phyloP scores from a whole-genome alignment of 2,113 vertebrate species.

The Rhineura floridana region DNA sequence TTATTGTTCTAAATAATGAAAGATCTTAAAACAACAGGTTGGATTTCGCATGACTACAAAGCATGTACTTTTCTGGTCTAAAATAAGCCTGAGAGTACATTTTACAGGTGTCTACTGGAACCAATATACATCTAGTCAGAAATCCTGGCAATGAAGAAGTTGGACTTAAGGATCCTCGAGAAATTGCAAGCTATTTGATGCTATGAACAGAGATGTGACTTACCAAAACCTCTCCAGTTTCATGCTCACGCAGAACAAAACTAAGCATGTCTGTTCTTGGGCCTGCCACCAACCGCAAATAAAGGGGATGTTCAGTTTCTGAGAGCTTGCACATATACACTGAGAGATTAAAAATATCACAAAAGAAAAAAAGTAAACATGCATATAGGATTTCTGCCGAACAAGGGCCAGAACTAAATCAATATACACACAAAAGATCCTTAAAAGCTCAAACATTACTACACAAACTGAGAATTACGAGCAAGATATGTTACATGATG shows the following conservation, averaged over 20 bases:
- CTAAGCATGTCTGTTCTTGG: conserved; percentile 87
- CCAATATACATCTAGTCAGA: neutral
- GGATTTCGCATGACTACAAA: too few species aligned
- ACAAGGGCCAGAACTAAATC: too few species aligned
- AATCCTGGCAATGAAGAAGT: neutral
- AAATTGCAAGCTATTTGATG: neutral
- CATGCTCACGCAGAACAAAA: conserved; percentile 93
- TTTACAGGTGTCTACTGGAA: neutral
- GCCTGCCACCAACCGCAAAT: conserved; percentile 91
- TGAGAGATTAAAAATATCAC: conserved; percentile 65
- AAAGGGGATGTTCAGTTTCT: conserved; percentile 89
- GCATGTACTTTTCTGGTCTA: neutral
- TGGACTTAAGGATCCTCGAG: neutral
- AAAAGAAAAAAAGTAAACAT: neutral
- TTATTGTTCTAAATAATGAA: neutral
- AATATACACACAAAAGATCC: neutral
- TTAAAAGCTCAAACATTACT: neutral
- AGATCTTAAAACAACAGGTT: neutral
- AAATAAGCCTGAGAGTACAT: neutral
- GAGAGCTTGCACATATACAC: conserved; percentile 93
- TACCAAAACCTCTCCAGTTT: conserved; percentile 94
- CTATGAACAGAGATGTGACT: conserved; percentile 16
- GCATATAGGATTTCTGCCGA: neutral
- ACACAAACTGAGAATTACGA: neutral
- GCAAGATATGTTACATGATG: neutral